Evolutionary conservation across 1,140 invertebrate genomes (phyloP), one percentile per base, ranked within the genome.

Genomic region (Drosophila carrolli): DNA sequence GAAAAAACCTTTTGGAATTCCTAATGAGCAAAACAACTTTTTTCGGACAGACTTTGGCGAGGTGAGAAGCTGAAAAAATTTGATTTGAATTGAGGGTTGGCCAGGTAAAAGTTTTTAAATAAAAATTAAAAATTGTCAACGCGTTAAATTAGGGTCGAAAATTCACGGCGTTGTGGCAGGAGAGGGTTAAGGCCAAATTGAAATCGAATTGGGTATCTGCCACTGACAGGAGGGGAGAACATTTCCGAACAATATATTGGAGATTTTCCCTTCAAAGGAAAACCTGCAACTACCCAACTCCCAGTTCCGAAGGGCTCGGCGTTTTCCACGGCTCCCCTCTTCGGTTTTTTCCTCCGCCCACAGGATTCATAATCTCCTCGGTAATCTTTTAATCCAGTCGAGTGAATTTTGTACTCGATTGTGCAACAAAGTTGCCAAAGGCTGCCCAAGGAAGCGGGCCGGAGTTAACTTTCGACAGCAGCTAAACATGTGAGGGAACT

Each of bases 361-460:
- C 59, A 67, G 66, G 77, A 81, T 77, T 91, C 84, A 91, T 91
- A 91, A 91, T 91, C 88, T 81, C 66, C 53, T 53, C 60, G 75
- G 83, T 91, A 91, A 91, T 91, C 88, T 91, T 84, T 91, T 91
- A 91, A 91, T 91, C 88, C 88, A 91, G 80, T 89, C 84, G 88
- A 91, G 78, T 91, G 88, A 88, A 84, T 91, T 91, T 89, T 77
- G 84, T 83, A 84, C 80, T 84, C 89, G 83, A 90, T 91, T 90
- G 76, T 81, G 73, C 85, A 83, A 88, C 82, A 88, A 89, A 89
- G 80, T 89, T 89, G 73, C 67, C 75, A 79, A 78, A 82, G 79
- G 75, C 58, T 63, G 72, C 35, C 59, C 47, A 47, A 46, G 51
- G 55, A 47, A 19, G 43, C 47, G 60, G 57, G 16, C 73, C 73